phyloP scores from a whole-genome alignment of 1,140 invertebrate species.

The Chymomyza costata region DNA sequence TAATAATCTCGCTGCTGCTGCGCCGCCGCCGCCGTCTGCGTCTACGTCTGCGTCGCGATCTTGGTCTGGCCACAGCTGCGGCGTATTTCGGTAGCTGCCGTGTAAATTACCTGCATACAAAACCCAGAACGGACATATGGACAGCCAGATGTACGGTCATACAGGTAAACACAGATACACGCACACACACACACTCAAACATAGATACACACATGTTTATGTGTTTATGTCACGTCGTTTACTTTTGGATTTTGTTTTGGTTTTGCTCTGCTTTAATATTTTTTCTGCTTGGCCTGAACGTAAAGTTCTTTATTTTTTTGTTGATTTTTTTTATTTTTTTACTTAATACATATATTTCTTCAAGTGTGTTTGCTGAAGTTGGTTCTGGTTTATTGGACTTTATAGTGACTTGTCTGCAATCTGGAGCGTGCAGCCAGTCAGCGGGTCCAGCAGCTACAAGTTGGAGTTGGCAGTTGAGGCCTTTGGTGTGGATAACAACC shows the following conservation, averaged over 20 bases:
- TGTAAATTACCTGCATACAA: conserved; percentile 74
- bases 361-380: neutral
- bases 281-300: neutral
- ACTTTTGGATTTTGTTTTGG: conserved; percentile 49
- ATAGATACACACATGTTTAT: conserved; percentile 14
- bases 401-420: conserved; percentile 26
- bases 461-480: too few species aligned
- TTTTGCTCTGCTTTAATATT: conserved; percentile 16
- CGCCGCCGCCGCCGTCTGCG: conserved; percentile 4
- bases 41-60: neutral
- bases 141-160: conserved; percentile 25
- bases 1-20: conserved; percentile 56
- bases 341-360: conserved; percentile 3
- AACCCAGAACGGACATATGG: conserved; percentile 18
- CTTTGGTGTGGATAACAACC: conserved; percentile 48
- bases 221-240: conserved; percentile 66
- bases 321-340: conserved; percentile 2
- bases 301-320: conserved; percentile 13
- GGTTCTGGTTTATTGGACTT: conserved; percentile 38
- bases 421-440: conserved; percentile 24
- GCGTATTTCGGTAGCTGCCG: conserved; percentile 75
- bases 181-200: conserved; percentile 3
- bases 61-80: conserved; percentile 17
- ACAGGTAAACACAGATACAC: conserved; percentile 55
- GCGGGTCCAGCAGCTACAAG: too few species aligned